Evolutionary conservation across 2,113 vertebrate genomes (phyloP), one percentile per base, ranked within the genome.

Genomic region (Tinamus guttatus): DNA sequence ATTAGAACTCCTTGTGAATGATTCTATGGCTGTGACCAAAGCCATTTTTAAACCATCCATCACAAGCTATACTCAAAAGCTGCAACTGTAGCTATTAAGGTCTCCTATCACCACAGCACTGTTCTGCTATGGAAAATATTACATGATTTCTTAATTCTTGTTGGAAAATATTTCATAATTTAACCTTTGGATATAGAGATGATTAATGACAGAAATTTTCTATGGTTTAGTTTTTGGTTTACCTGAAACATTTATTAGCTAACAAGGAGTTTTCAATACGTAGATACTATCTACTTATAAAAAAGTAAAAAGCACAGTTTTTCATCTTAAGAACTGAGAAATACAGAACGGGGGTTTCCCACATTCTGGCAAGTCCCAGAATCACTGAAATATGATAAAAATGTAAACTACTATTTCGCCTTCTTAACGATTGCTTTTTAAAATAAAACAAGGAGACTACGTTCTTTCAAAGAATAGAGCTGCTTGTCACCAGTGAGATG

Each of bases 351-450:
- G 38, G 32, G 4, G 10, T 49, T 80, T 77, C 15, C 25, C 8
- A 77, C 11, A 49, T 43, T 12, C 30, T 47, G 83, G 36, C 36
- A 65, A 62, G 43, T n/a, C 10, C 20, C 45, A 13, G 9, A 63
- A 81, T 73, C 30, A 77, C 13, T n/a, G 68, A 78, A 90, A 77
- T 25, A 34, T 1, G 69, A 60, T 4, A 73, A 49, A 85, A 93
- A 58, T 1, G 2, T 21, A 70, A 81, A 63, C 36, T 41, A 30
- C 11, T n/a, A 69, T n/a, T 0, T 0, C 28, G 24, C 7, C 81
- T 32, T 59, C 52, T 51, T 49, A 77, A 49, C 11, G 13, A 10
- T 12, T 69, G 5, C 40, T 92, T 74, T 51, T 67, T 65, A 83
- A 94, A 89, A 85, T 24, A 59, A 54, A 41, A n/a, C 45, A 62